Percentiles rank a stretch among this genome's conserved stretches.
phyloP scores from a whole-genome alignment of 2,888 invertebrate genomes.

The Patella ulyssiponensis region DNA sequence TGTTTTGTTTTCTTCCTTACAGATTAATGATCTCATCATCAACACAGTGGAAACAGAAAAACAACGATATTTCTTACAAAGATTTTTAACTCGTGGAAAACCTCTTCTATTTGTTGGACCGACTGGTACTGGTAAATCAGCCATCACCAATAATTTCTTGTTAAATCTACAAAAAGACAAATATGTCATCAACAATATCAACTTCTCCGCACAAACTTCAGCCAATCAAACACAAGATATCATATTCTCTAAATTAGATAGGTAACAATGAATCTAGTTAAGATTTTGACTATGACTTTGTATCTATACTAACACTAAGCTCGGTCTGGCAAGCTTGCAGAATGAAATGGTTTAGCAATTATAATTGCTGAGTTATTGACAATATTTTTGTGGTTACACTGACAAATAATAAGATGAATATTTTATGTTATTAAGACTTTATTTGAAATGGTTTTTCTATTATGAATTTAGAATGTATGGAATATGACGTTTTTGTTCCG shows the following conservation, averaged over 20 bases:
- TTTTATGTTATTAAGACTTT: no score
- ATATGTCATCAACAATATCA: constrained; percentile 69
- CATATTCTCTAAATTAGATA: constrained; percentile 70
- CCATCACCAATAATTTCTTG: constrained; percentile 70
- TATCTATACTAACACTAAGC: no score
- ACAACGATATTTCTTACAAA: constrained; percentile 67
- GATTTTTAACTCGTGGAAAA: constrained; percentile 55
- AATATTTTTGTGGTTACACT: no score
- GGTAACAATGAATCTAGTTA: constrained; percentile 42
- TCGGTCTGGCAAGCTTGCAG: no score
- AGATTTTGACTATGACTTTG: not conserved
- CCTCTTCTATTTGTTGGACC: constrained; percentile 70
- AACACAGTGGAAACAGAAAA: constrained; percentile 69
- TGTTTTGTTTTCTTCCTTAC: not conserved
- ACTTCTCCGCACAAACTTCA: constrained; percentile 71
- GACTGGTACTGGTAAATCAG: constrained; percentile 71
- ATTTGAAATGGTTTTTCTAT: no score
- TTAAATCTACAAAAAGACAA: constrained; percentile 65
- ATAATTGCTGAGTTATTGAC: no score
- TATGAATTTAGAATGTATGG: no score
- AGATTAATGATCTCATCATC: constrained; percentile 68
- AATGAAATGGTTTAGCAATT: no score
- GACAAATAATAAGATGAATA: no score
- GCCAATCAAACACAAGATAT: constrained; percentile 72
- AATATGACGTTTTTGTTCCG: no score